Evolutionary conservation across 2,797 vertebrate genomes (phyloP).

Genomic region (Sternotherus odoratus): DNA sequence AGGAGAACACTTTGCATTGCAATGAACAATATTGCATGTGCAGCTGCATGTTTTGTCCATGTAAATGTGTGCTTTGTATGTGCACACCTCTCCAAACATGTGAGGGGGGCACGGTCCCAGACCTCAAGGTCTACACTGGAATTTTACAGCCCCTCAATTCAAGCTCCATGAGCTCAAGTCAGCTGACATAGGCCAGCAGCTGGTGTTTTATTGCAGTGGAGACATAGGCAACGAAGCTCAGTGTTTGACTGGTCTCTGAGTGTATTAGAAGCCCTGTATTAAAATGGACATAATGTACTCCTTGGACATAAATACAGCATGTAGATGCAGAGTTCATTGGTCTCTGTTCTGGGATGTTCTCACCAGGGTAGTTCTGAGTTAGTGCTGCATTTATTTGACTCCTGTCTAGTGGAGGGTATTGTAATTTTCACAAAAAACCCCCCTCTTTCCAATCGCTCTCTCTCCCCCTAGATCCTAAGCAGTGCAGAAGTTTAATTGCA

Average conservation of each 20-base stretch:
- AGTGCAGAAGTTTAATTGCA: background rate
- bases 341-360: background rate
- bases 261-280: slow-evolving; percentile 30
- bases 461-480: background rate
- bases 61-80: background rate
- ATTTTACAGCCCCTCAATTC: background rate
- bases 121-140: background rate
- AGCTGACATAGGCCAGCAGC: background rate
- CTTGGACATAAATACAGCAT: background rate
- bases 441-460: background rate
- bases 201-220: background rate
- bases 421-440: background rate
- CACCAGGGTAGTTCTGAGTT: rapidly evolving
- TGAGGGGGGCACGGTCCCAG: background rate
- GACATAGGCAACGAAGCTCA: slow-evolving; percentile 47
- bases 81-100: background rate
- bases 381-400: background rate
- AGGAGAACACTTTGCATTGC: too few species aligned
- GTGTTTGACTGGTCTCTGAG: slow-evolving; percentile 13
- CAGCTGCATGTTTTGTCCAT: background rate
- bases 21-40: too few species aligned
- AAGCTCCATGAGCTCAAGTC: background rate
- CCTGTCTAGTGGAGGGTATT: background rate
- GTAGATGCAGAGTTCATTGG: background rate
- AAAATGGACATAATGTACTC: background rate